phyloP scores from a whole-genome alignment of 2,888 invertebrate genomes.

The Octonoba sinensis region DNA sequence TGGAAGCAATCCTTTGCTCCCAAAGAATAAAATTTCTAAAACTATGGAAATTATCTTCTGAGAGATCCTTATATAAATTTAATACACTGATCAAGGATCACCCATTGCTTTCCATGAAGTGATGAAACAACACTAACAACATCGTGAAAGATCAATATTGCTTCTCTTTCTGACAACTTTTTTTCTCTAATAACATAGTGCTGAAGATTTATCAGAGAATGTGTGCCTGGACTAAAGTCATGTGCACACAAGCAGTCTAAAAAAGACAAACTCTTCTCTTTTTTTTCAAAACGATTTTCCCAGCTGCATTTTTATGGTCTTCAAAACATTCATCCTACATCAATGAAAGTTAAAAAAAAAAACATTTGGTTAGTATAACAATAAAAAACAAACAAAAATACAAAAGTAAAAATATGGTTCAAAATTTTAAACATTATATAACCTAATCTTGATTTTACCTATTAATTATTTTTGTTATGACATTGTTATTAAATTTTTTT shows the following conservation, averaged over 20 bases:
- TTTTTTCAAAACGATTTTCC: conserved; percentile 70
- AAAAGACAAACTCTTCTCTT: conserved; percentile 77
- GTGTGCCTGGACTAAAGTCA: conserved; percentile 75
- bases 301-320: conserved; percentile 75
- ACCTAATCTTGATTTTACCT: too few species aligned
- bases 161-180: conserved; percentile 81
- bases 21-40: too few species aligned
- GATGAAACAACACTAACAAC: conserved; percentile 81
- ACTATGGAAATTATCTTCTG: too few species aligned
- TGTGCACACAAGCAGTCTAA: conserved; percentile 82
- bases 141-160: conserved; percentile 81
- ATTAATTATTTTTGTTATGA: too few species aligned
- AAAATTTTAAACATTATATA: neutral
- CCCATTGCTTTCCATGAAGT: too few species aligned
- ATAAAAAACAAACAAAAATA: neutral
- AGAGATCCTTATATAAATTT: too few species aligned
- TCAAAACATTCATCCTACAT: conserved; percentile 79
- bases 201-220: conserved; percentile 77
- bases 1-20: too few species aligned
- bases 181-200: conserved; percentile 84
- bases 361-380: neutral
- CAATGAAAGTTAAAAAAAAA: neutral
- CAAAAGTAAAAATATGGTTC: neutral
- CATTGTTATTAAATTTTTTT: too few species aligned
- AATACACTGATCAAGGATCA: too few species aligned